Evolutionary conservation across 2,888 invertebrate species (phyloP).

Genomic region (Lepidochitona cinerea): DNA sequence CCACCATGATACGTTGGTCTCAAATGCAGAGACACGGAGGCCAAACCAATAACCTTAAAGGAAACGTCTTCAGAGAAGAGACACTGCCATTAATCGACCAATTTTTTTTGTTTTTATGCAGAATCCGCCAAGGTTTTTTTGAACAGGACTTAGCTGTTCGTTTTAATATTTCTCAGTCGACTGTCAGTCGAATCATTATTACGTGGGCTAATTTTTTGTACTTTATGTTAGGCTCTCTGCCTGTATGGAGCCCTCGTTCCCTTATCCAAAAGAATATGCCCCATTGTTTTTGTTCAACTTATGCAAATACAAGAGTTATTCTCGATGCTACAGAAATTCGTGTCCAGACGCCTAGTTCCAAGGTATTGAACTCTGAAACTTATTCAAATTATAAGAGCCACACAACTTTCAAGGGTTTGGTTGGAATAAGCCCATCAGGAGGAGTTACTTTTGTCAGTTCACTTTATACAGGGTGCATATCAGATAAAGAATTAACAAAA

Average conservation of each 20-base stretch:
- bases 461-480: constrained; percentile 18
- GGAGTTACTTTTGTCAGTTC: constrained; percentile 18
- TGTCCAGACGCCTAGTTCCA: neutral
- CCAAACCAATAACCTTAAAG: neutral
- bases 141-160: neutral
- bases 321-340: neutral
- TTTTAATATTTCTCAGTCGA: neutral
- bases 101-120: neutral
- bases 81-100: neutral
- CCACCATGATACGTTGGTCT: neutral
- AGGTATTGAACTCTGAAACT: neutral
- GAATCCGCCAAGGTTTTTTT: neutral
- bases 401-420: constrained; percentile 19
- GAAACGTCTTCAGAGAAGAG: neutral
- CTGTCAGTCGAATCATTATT: neutral
- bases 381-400: constrained; percentile 18
- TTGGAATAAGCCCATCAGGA: constrained; percentile 24
- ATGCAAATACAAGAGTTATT: neutral
- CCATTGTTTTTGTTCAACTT: neutral
- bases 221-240: neutral
- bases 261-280: neutral
- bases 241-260: neutral
- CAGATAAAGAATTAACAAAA: constrained; percentile 23
- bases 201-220: neutral
- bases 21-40: neutral